Percentiles rank a stretch among this genome's conserved stretches.
These are phyloP conservation scores for Pachycephala philippinensis DNA, from an alignment of 2,113 vertebrate species.

Conservation along the genomic window DNA sequence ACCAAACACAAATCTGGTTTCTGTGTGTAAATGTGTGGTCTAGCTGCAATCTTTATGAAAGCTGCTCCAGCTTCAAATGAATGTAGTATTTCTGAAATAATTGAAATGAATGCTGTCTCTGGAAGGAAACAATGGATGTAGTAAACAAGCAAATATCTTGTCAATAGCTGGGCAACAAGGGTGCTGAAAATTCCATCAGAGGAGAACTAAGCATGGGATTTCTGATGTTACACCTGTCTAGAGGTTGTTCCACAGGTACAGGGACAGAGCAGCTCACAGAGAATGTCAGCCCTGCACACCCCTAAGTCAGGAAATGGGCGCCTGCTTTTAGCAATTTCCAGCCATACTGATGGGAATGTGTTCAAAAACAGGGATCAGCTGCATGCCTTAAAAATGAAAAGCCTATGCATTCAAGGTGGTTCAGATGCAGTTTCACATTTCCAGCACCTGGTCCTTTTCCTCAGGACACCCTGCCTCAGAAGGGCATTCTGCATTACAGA, in stretches of 20 bases:
- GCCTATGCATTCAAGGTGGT: background rate
- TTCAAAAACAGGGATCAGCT: slow-evolving; percentile 9
- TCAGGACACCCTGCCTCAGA: background rate
- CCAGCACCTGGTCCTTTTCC: background rate
- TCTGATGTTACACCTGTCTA: slow-evolving; percentile 3
- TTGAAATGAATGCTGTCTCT: slow-evolving; percentile 12
- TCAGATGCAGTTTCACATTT: background rate
- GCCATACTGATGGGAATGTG: background rate
- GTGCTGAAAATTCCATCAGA: background rate
- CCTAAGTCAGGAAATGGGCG: background rate
- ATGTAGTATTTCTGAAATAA: slow-evolving; percentile 33
- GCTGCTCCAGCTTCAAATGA: slow-evolving; percentile 29
- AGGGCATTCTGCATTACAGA: background rate
- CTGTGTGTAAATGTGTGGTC: slow-evolving; percentile 58
- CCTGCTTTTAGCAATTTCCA: slow-evolving; percentile 50
- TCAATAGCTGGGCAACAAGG: background rate
- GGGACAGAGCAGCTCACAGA: background rate
- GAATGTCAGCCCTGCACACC: background rate
- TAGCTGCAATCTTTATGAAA: slow-evolving; percentile 29
- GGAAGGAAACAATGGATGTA: slow-evolving; percentile 12
- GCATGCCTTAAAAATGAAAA: background rate
- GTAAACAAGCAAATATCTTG: slow-evolving; percentile 11
- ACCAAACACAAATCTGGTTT: slow-evolving; percentile 51
- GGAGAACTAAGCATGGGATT: background rate
- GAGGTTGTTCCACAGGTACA: background rate